Evolutionary conservation across 2,797 vertebrate species (phyloP).

Genomic region (Xenops minutus): DNA sequence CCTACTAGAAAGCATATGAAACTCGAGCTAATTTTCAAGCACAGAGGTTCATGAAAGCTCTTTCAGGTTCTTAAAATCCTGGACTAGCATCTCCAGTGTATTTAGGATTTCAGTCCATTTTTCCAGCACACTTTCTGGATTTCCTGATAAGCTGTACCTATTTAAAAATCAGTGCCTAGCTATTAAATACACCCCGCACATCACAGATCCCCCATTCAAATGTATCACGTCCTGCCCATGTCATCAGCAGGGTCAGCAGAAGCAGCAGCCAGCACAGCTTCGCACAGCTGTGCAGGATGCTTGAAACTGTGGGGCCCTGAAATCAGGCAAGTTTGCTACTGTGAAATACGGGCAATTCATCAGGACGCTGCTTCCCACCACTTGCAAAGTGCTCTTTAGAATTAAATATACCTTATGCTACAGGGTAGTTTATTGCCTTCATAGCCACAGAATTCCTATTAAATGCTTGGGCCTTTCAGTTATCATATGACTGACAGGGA

Average conservation of each 20-base stretch:
- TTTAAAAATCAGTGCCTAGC: not conserved
- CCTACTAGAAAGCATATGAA: not conserved
- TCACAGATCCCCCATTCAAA: not conserved
- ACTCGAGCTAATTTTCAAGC: not conserved
- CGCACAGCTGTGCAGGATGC: not conserved
- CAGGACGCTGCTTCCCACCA: not conserved
- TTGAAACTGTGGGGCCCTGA: not conserved
- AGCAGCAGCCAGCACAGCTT: not conserved
- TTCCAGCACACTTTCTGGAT: not conserved
- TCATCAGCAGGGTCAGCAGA: not conserved
- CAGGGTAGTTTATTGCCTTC: not conserved
- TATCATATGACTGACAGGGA: not conserved
- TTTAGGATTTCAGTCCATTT: not conserved
- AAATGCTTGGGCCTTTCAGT: not conserved
- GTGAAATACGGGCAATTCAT: not conserved
- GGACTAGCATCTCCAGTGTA: not conserved
- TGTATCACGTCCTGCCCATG: not conserved
- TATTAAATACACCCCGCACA: not conserved
- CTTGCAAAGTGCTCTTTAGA: not conserved
- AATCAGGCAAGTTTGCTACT: not conserved
- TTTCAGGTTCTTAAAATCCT: not conserved
- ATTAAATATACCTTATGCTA: not conserved
- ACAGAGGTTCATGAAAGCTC: not conserved
- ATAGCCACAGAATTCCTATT: not conserved
- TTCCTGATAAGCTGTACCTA: not conserved